These are phyloP conservation scores for Henricia sp. DNA, from an alignment of 53 echinoderm and acorn worm genomes.

Conservation along the genomic window DNA sequence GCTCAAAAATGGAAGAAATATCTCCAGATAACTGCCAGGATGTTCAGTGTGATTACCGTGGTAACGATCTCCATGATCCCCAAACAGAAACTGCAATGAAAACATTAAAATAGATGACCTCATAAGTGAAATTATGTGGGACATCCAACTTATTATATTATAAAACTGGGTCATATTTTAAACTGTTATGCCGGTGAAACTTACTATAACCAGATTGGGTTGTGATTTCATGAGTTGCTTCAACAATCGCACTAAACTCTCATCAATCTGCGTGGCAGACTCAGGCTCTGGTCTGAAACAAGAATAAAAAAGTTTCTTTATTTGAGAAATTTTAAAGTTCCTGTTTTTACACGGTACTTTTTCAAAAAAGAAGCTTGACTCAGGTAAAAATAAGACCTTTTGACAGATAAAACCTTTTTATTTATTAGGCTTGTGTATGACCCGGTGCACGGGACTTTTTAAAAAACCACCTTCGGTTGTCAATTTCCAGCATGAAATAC, in stretches of 20 bases:
- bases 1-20: constrained; percentile 80
- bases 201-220: constrained; percentile 75
- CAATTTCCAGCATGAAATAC: too few species aligned
- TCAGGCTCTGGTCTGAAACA: constrained; percentile 71
- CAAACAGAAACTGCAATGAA: constrained; percentile 75
- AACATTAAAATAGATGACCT: too few species aligned
- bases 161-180: neutral
- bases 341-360: too few species aligned
- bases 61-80: constrained; percentile 88
- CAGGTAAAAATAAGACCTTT: too few species aligned
- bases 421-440: too few species aligned
- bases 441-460: too few species aligned
- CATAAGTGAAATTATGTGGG: too few species aligned
- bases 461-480: too few species aligned
- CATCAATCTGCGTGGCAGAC: constrained; percentile 83
- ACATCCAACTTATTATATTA: neutral
- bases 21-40: constrained; percentile 81
- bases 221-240: constrained; percentile 58
- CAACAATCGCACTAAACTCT: constrained; percentile 67
- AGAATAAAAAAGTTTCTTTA: constrained; percentile 6
- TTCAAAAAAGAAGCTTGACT: too few species aligned
- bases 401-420: too few species aligned
- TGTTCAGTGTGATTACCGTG: constrained; percentile 76
- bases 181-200: constrained; percentile 1
- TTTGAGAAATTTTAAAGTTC: too few species aligned